These are phyloP conservation scores for Tridacna gigas DNA, from an alignment of 2,888 invertebrate species.

Conservation along the genomic window DNA sequence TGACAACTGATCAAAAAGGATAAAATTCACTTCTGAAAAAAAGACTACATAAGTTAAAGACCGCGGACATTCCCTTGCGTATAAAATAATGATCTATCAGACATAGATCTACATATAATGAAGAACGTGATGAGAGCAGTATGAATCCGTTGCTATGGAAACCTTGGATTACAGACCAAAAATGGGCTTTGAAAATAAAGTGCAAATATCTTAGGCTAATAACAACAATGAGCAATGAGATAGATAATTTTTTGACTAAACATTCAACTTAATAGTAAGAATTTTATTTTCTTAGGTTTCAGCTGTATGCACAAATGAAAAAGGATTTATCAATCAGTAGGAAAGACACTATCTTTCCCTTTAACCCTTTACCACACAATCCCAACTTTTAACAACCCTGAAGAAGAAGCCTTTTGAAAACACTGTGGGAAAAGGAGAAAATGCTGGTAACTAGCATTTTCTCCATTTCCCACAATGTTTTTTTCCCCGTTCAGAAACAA, in stretches of 20 bases:
- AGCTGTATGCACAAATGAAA: too few relatives aligned
- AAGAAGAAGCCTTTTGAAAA: background rate
- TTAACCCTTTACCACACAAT: too few relatives aligned
- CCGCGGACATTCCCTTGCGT: slow-evolving; percentile 22
- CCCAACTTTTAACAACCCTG: background rate
- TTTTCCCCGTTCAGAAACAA: background rate
- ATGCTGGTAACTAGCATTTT: background rate
- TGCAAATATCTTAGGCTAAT: too few relatives aligned
- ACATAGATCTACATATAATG: slow-evolving; percentile 13
- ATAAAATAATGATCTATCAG: background rate
- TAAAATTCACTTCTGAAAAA: background rate
- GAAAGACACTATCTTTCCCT: too few relatives aligned
- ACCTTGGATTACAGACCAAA: background rate
- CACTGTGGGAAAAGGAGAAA: background rate
- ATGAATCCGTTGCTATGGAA: background rate
- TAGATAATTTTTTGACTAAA: too few relatives aligned
- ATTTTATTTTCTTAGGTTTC: too few relatives aligned
- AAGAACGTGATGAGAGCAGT: background rate
- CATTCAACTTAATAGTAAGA: too few relatives aligned
- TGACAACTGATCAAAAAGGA: background rate
- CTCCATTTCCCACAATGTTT: background rate
- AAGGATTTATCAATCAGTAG: too few relatives aligned
- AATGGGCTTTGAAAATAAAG: too few relatives aligned
- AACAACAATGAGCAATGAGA: too few relatives aligned
- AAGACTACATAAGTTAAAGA: slow-evolving; percentile 4